A percentile compares a stretch with the other conserved stretches of the same genome.
Conservation (phyloP, 2,113 vertebrate genomes). For the Marmota flaviventris region DNA sequence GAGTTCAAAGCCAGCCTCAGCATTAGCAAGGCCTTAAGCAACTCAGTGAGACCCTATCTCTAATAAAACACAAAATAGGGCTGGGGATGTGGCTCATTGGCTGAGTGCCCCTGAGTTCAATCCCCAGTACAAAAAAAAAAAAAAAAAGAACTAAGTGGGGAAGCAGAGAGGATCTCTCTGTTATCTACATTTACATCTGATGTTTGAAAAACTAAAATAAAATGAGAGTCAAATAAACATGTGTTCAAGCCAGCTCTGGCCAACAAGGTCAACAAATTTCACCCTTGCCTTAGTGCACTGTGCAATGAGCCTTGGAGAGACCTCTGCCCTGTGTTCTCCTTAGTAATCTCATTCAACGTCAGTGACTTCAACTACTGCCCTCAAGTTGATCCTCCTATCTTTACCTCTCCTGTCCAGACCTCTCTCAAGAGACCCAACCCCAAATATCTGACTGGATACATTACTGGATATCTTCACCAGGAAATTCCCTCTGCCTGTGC, state of each 20-base stretch:
- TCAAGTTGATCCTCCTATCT: background rate
- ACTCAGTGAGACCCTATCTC: no score
- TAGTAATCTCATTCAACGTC: background rate
- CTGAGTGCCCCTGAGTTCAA: no score
- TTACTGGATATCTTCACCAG: background rate
- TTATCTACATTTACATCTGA: background rate
- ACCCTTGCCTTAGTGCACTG: conserved; percentile 26
- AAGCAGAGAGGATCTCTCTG: background rate
- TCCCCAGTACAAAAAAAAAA: background rate
- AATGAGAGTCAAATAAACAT: conserved; percentile 22
- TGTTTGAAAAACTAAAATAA: conserved; percentile 49
- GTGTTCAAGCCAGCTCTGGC: background rate
- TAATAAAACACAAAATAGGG: no score
- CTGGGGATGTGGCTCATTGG: no score
- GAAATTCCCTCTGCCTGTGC: background rate
- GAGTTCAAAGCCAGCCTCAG: no score
- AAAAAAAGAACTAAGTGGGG: background rate
- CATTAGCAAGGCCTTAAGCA: no score
- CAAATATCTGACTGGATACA: background rate
- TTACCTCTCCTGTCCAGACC: background rate
- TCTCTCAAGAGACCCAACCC: background rate
- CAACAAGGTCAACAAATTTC: conserved; percentile 17
- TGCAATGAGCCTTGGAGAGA: background rate
- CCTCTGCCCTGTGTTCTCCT: background rate
- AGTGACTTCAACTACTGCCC: conserved; percentile 32